Evolutionary conservation across 1,140 invertebrate genomes (phyloP).

Genomic region (Macrotrachela quadricornifera): DNA sequence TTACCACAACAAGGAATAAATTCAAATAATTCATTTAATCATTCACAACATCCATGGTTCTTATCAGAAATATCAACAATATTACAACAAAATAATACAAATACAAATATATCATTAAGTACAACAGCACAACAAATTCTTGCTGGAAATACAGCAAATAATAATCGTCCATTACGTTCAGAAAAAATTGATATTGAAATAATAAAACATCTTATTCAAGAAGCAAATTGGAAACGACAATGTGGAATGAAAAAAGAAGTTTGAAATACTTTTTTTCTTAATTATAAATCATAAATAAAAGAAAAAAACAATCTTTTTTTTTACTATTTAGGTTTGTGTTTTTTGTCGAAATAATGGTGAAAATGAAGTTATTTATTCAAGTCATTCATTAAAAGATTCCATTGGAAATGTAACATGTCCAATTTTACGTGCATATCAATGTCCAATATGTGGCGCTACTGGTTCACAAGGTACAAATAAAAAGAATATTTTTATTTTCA

Average conservation of each 20-base stretch:
- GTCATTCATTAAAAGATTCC: constrained; percentile 7
- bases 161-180: not conserved
- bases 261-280: too few relatives aligned
- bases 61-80: too few relatives aligned
- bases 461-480: constrained; percentile 16
- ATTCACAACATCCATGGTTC: too few relatives aligned
- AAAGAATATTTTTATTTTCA: too few relatives aligned
- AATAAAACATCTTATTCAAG: constrained; percentile 4
- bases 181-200: constrained; percentile 1
- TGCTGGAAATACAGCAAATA: too few relatives aligned
- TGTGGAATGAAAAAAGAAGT: constrained; percentile 7
- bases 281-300: too few relatives aligned
- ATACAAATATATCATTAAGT: too few relatives aligned
- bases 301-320: too few relatives aligned
- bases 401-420: constrained; percentile 8
- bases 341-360: constrained; percentile 11
- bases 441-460: constrained; percentile 9
- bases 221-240: constrained; percentile 1
- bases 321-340: constrained; percentile 8
- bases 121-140: too few relatives aligned
- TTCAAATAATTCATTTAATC: too few relatives aligned
- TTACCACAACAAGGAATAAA: too few relatives aligned
- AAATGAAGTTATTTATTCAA: constrained; percentile 6
- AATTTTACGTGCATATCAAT: constrained; percentile 8
- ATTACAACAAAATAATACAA: too few relatives aligned